Conservation (phyloP, 2,113 vertebrate genomes). For the Tichodroma muraria region DNA sequence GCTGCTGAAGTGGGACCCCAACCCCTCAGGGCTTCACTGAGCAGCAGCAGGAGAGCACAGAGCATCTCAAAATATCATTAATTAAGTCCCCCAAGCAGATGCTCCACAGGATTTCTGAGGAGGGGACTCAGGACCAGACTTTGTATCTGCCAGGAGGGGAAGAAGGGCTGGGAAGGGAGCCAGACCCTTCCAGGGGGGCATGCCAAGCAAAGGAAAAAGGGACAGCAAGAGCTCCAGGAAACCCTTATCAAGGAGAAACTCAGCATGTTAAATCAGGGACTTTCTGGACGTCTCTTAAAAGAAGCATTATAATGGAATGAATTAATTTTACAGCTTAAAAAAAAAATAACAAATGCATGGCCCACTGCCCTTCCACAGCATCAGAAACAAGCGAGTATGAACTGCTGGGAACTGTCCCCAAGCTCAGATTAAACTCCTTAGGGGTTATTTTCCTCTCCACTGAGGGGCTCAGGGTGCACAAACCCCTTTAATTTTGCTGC, state of each 20-base stretch:
- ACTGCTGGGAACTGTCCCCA: background rate
- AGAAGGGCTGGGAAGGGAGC: background rate
- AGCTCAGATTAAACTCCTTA: background rate
- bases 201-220: background rate
- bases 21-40: background rate
- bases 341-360: background rate
- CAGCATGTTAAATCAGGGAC: background rate
- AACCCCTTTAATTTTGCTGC: background rate
- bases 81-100: background rate
- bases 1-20: background rate
- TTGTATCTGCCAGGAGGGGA: background rate
- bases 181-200: background rate
- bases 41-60: background rate
- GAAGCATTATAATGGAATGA: background rate
- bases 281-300: background rate
- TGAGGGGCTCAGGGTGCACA: background rate
- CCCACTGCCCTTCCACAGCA: background rate
- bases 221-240: background rate
- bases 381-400: background rate
- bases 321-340: background rate
- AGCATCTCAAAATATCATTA: background rate
- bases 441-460: background rate
- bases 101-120: background rate
- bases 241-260: background rate
- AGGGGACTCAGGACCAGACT: background rate